Evolutionary conservation across 1,140 invertebrate species (phyloP), one percentile per base, ranked within the genome.

Genomic region (Octopus bimaculoides): DNA sequence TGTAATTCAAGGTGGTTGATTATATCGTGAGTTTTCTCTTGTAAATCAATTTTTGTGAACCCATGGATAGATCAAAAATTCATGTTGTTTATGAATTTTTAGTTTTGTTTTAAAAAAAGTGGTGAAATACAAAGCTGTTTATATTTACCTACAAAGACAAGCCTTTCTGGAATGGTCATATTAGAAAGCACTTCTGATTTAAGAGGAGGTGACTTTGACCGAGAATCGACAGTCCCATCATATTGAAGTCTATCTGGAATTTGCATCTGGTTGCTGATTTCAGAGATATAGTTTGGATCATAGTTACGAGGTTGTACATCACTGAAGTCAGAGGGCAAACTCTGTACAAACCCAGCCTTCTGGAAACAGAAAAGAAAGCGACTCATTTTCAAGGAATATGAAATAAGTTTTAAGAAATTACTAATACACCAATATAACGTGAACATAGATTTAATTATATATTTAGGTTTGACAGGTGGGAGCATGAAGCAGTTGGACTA

Each of bases 241-340:
- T 7, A 53, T 69, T 54, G 75, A 4, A 82, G 75, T 7, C 71
- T 82, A 26, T 87, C 82, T 12, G 86, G 86, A 2, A 87, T 83
- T 79, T 86, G 85, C 86, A 87, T 87, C 75, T 83, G 84, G 80
- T 83, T 86, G 56, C 85, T 85, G n/a, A 87, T 87, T 12, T 86
- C 82, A 10, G 84, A 85, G 17, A 86, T 87, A 74, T 81, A 87
- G 10, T 86, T 79, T 6, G 86, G 83, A 69, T 87, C 85, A 78
- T 87, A 87, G 5, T 80, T 77, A 17, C 78, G 80, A 1, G 85
- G 80, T 53, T 87, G 86, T 8, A 87, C 84, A 82, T 88, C 87
- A 77, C 81, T 83, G 82, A 86, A 88, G 77, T 88, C 87, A 55
- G 87, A 86, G 9, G 87, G 87, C 54, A 86, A 77, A 75, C 84